Percentiles rank a stretch among this genome's conserved stretches.
These are phyloP conservation scores for Cepphus grylle DNA, from an alignment of 2,113 vertebrate genomes.

Conservation along the genomic window DNA sequence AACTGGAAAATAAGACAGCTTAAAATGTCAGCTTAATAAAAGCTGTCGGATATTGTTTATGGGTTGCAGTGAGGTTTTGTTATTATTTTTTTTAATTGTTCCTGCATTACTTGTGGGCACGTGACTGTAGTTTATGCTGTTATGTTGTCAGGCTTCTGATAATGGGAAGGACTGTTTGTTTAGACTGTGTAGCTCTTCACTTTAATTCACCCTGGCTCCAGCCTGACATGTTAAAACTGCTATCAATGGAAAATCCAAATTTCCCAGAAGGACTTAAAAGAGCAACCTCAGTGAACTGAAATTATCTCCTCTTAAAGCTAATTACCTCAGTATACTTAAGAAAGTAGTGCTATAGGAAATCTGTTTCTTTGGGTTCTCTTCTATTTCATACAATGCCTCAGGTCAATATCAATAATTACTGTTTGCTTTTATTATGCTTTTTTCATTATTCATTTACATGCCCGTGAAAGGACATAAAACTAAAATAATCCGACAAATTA, in stretches of 20 bases:
- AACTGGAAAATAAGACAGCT: neutral
- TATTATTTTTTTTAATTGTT: conserved; percentile 67
- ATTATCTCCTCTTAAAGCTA: conserved; percentile 88
- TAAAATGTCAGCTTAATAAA: conserved; percentile 20
- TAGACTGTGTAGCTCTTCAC: conserved; percentile 87
- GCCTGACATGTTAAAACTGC: conserved; percentile 90
- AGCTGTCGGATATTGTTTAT: neutral
- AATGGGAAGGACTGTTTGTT: conserved; percentile 88
- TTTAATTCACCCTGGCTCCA: conserved; percentile 94
- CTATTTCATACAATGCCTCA: conserved; percentile 37
- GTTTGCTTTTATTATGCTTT: conserved; percentile 39
- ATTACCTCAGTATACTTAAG: conserved; percentile 84
- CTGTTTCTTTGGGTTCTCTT: conserved; percentile 51
- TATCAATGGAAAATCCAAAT: conserved; percentile 89
- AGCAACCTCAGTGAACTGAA: conserved; percentile 78
- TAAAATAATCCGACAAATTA: conserved; percentile 34
- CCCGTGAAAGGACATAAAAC: conserved; percentile 14
- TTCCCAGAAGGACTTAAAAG: conserved; percentile 85
- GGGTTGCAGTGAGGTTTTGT: conserved; percentile 43
- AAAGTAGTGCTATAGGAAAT: conserved; percentile 75
- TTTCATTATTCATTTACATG: conserved; percentile 28
- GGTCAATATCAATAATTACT: conserved; percentile 53
- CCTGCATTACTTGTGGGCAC: conserved; percentile 61
- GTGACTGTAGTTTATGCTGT: conserved; percentile 83
- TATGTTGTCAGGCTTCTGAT: conserved; percentile 86